Base-by-base conservation (phyloP, 2,113 vertebrate species). In the Trogon melanurus region DNA sequence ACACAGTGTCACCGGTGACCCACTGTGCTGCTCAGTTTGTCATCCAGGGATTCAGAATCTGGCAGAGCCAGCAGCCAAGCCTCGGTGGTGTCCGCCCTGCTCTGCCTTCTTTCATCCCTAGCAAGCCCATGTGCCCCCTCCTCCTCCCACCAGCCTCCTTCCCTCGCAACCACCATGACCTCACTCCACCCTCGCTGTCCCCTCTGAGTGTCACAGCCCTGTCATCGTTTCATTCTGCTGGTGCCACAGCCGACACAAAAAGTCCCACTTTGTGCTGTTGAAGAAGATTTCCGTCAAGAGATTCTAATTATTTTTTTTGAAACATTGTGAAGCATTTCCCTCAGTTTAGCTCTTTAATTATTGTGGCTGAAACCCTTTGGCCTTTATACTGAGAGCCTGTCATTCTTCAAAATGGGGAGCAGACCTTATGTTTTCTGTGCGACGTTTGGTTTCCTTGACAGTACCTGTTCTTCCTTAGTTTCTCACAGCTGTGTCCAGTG, bases 141-240 rank as follows among this genome's bases (percentile, higher is more conserved):
- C 17, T 66, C 13, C 20, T 72, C 78, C 11, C 5, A 0, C 8
- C 60, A 61, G 26, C 13, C 61, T n/a, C 23, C 30, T 67, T 66
- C 23, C 27, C 66, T 81, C 0, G 0, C 53, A 66, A 21, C 14
- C 78, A 13, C 6, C 0, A 0, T 44, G 44, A 27, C 36, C 53
- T 65, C 14, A 3, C 16, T 72, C 34, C 8, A 3, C 1, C 2
- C 8, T 29, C 3, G 1, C 32, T 67, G 62, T 30, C 57, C 45
- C 11, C 41, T 82, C 78, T 75, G 34, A 91, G 34, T 5, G 1
- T 41, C 41, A 87, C 10, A n/a, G 14, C 1, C 0, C 21, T 72
- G 29, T 60, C 29, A 79, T 27, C 21, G 48, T 54, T 90, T 80
- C 2, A 1, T 5, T 62, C 67, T 51, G 5, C 25, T 26, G 9